Percentiles rank a stretch among this genome's conserved stretches.
Conservation (phyloP, 1,140 invertebrate species). For the Ceratosolen fusciceps region DNA sequence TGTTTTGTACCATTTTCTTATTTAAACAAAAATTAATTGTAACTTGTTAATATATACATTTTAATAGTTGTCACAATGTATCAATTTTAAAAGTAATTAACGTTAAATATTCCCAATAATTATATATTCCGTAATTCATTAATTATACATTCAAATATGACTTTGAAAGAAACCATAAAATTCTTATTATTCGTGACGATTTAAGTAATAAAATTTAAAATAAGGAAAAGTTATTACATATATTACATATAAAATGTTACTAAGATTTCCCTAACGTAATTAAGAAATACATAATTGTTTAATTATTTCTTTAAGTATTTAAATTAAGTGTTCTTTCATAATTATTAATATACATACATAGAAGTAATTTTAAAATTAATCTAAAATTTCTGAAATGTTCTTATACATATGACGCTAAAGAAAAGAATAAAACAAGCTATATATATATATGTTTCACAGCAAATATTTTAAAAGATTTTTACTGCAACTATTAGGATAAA, state of each 20-base stretch:
- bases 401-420: background rate
- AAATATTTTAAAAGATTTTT: background rate
- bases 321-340: background rate
- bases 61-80: too few species aligned
- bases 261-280: background rate
- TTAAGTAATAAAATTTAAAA: too few species aligned
- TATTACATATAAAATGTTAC: background rate
- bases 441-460: background rate
- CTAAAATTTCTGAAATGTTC: constrained; percentile 1
- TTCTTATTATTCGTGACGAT: too few species aligned
- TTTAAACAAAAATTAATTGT: too few species aligned
- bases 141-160: too few species aligned
- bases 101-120: too few species aligned
- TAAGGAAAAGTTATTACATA: background rate
- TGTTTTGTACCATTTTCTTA: too few species aligned
- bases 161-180: too few species aligned
- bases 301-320: background rate
- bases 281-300: constrained; percentile 4
- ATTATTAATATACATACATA: background rate
- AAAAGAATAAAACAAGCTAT: constrained; percentile 10
- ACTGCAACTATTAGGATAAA: background rate
- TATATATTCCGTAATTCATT: too few species aligned
- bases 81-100: too few species aligned
- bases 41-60: too few species aligned
- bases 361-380: background rate